phyloP scores from a whole-genome alignment of 2,888 invertebrate species.

The Abrostola triplasia region DNA sequence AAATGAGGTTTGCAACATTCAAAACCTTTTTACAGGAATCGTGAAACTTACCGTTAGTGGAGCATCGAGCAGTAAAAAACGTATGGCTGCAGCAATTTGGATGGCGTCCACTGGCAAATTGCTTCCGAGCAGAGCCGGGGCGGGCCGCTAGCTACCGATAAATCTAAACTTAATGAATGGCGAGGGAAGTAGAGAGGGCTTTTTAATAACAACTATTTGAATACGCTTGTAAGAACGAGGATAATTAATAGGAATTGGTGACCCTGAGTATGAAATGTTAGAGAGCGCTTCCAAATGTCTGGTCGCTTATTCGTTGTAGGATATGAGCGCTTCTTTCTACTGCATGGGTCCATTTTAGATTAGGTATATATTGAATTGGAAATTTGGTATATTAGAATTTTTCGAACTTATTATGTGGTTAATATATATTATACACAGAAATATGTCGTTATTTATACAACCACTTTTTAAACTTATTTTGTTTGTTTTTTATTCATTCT shows the following conservation, averaged over 20 bases:
- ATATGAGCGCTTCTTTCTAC: too few species aligned
- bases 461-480: too few species aligned
- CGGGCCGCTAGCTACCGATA: constrained; percentile 31
- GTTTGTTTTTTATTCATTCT: too few species aligned
- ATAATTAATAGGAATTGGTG: constrained; percentile 41
- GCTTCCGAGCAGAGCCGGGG: constrained; percentile 19
- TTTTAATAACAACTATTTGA: constrained; percentile 49
- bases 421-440: too few species aligned
- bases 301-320: background rate
- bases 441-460: too few species aligned
- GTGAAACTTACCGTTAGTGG: constrained; percentile 8
- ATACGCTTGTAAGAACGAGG: constrained; percentile 22
- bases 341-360: too few species aligned
- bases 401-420: too few species aligned
- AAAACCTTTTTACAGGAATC: constrained; percentile 1
- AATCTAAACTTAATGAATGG: constrained; percentile 47
- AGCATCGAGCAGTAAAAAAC: constrained; percentile 17
- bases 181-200: constrained; percentile 29
- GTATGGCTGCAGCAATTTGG: constrained; percentile 28
- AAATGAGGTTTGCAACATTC: constrained; percentile 5
- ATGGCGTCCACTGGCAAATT: constrained; percentile 32
- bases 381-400: too few species aligned
- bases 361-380: too few species aligned
- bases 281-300: background rate
- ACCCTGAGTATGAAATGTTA: constrained; percentile 7